phyloP scores from a whole-genome alignment of 2,888 invertebrate species.

The Drosophila subquinaria region DNA sequence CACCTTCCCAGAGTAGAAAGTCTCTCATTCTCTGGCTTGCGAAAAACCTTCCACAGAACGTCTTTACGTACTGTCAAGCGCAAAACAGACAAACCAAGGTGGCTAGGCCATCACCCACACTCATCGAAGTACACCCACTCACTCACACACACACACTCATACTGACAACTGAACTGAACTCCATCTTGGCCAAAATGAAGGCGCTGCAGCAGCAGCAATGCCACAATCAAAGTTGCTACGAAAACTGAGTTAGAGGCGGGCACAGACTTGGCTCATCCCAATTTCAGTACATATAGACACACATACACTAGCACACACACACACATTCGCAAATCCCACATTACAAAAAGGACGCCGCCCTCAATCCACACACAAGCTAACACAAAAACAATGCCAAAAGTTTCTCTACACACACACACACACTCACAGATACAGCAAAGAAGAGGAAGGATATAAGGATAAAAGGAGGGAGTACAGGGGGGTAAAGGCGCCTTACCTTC shows the following conservation, averaged over 20 bases:
- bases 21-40: constrained; percentile 26
- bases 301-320: constrained; percentile 10
- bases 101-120: constrained; percentile 59
- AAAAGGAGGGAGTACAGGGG: background rate
- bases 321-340: constrained; percentile 54
- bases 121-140: constrained; percentile 7
- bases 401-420: constrained; percentile 54
- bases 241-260: constrained; percentile 63
- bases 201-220: constrained; percentile 64
- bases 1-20: constrained; percentile 8
- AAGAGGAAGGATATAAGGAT: background rate
- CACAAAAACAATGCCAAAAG: constrained; percentile 81
- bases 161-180: constrained; percentile 65
- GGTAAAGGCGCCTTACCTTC: constrained; percentile 65
- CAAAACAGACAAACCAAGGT: constrained; percentile 75
- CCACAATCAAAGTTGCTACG: constrained; percentile 82
- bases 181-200: constrained; percentile 78
- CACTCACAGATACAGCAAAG: background rate
- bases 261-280: constrained; percentile 77
- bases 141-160: constrained; percentile 33
- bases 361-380: constrained; percentile 64
- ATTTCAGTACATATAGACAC: constrained; percentile 38
- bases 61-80: constrained; percentile 76
- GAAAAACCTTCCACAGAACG: constrained; percentile 72
- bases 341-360: constrained; percentile 71